A percentile compares a stretch with the other conserved stretches of the same genome.
Conservation (phyloP, 2,113 vertebrate species). For the Climacteris rufus region DNA sequence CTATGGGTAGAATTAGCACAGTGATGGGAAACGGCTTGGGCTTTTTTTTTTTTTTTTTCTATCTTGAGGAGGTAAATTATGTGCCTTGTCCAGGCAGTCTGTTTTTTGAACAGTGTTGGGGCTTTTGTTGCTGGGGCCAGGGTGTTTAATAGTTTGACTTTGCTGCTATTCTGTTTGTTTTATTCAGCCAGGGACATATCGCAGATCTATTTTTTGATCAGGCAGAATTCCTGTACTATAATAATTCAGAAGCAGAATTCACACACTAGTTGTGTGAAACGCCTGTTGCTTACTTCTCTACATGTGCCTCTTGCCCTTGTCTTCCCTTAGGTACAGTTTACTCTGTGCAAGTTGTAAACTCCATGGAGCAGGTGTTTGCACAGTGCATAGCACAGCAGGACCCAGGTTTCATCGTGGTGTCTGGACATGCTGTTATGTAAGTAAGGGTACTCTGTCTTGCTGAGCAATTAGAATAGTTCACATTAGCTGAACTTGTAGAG, state of each 20-base stretch:
- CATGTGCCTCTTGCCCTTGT: background rate
- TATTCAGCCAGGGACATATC: background rate
- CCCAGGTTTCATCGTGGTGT: background rate
- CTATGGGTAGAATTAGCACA: background rate
- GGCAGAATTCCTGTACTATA: background rate
- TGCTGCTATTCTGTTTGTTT: background rate
- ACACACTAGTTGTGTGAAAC: background rate
- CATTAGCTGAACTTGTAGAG: background rate
- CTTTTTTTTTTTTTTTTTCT: background rate
- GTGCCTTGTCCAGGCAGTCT: background rate
- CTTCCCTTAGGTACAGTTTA: background rate
- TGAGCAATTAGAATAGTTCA: background rate
- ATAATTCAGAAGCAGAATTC: background rate
- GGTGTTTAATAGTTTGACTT: background rate
- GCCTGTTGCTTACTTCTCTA: background rate
- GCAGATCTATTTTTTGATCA: background rate
- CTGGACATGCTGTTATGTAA: background rate
- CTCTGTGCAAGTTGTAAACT: background rate
- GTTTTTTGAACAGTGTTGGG: accelerated
- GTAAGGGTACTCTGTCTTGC: background rate
- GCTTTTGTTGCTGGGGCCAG: background rate
- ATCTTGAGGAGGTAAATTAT: background rate
- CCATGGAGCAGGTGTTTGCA: background rate
- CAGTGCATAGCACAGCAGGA: background rate
- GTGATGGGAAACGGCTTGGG: background rate